Evolutionary conservation across 2,113 vertebrate genomes (phyloP).

Genomic region (Podilymbus podiceps): DNA sequence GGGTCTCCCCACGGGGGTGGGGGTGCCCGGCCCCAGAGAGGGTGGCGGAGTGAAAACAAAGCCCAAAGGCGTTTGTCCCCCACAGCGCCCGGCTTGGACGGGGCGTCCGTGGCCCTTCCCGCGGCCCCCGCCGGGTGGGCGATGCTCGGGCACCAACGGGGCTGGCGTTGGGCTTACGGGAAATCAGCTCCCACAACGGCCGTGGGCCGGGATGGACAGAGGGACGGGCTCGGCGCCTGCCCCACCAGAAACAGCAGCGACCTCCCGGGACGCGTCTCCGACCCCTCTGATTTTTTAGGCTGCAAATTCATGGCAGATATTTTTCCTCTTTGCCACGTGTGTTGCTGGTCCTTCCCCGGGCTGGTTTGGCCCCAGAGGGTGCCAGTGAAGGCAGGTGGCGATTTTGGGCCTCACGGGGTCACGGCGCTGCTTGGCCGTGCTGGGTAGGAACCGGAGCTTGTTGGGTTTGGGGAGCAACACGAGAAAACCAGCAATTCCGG

Average conservation of each 20-base stretch:
- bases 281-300: not conserved
- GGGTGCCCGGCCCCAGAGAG: not conserved
- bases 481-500: conserved; percentile 45
- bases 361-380: not conserved
- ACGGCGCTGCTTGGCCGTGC: not conserved
- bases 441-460: not conserved
- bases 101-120: not conserved
- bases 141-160: fast-evolving
- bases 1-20: not conserved
- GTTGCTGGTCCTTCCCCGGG: not conserved
- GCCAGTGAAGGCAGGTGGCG: not conserved
- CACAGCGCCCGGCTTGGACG: fast-evolving
- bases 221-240: not conserved
- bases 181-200: too few species aligned
- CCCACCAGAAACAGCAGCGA: not conserved
- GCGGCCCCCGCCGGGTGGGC: fast-evolving
- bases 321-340: not conserved
- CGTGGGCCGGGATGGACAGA: not conserved
- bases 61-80: not conserved
- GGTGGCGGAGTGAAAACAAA: not conserved
- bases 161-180: not conserved
- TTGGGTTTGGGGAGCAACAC: not conserved
- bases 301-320: not conserved
- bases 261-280: not conserved
- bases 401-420: not conserved